phyloP scores from a whole-genome alignment of 2,113 vertebrate genomes.

The Prionailurus viverrinus region DNA sequence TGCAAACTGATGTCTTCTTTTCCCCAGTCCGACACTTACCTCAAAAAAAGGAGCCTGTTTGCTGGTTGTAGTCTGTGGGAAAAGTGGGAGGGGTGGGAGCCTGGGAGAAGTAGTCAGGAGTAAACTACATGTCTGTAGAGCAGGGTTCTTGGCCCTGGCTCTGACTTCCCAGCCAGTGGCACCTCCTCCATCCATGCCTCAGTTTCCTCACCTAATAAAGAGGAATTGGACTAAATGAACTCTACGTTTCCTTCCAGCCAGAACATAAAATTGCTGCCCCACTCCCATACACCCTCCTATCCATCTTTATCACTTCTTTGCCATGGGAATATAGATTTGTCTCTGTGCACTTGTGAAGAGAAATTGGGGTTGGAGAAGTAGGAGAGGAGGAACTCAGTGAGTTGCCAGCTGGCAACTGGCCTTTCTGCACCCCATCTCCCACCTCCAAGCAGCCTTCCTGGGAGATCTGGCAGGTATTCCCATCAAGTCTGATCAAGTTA shows the following conservation, averaged over 20 bases:
- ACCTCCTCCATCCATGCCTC: neutral
- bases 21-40: neutral
- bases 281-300: neutral
- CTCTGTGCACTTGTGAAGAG: neutral
- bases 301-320: neutral
- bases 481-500: neutral
- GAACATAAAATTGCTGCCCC: neutral
- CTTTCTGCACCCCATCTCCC: neutral
- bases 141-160: neutral
- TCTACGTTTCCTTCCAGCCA: constrained; percentile 7
- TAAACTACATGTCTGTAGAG: neutral
- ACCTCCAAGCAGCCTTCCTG: neutral
- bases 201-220: neutral
- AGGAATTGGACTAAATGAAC: neutral
- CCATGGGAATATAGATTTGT: neutral
- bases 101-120: neutral
- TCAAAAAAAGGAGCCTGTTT: neutral
- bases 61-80: neutral
- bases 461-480: neutral
- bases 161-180: neutral
- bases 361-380: neutral
- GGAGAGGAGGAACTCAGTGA: neutral
- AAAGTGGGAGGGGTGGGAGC: neutral
- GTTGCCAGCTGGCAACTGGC: neutral
- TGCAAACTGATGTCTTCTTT: neutral